These are phyloP conservation scores for Pteronotus mesoamericanus DNA, from an alignment of 2,797 vertebrate genomes.

Conservation along the genomic window DNA sequence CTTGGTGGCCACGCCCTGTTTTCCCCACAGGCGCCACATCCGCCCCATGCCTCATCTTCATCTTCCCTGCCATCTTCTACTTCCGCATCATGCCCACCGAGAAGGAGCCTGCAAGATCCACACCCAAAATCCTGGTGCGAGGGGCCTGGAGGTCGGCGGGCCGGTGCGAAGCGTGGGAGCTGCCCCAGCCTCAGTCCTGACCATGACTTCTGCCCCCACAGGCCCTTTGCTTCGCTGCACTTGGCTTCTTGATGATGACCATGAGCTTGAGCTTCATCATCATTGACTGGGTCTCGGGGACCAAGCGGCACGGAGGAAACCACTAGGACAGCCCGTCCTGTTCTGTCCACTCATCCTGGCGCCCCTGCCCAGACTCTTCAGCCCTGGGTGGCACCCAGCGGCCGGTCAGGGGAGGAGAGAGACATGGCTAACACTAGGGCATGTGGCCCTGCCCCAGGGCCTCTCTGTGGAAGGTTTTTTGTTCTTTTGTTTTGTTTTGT, in stretches of 20 bases:
- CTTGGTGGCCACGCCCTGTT: background rate
- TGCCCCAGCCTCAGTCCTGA: background rate
- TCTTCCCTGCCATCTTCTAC: slow-evolving; percentile 98
- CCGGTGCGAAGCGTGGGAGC: background rate
- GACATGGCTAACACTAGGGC: background rate
- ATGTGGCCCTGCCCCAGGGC: background rate
- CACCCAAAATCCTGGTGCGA: slow-evolving; percentile 92
- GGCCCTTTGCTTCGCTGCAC: slow-evolving; percentile 91
- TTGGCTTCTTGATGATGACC: slow-evolving; percentile 95
- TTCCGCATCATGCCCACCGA: slow-evolving; percentile 96
- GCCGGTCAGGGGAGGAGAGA: background rate
- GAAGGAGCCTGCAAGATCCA: slow-evolving; percentile 91
- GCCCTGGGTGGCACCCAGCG: slow-evolving; percentile 33
- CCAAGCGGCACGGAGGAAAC: slow-evolving; percentile 83
- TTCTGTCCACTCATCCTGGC: background rate
- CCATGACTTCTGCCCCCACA: slow-evolving; percentile 65
- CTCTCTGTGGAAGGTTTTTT: slow-evolving; percentile 35
- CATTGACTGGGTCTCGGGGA: slow-evolving; percentile 91
- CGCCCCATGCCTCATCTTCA: slow-evolving; percentile 98
- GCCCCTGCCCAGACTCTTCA: slow-evolving; percentile 79
- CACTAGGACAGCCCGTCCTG: slow-evolving; percentile 84
- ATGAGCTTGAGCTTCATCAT: slow-evolving; percentile 99
- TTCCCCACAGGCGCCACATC: slow-evolving; percentile 92
- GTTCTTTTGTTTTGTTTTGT: too few relatives aligned
- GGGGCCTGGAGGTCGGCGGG: background rate